Base-by-base conservation (phyloP, 1,140 invertebrate genomes). In the Philopotamus ludificatus region DNA sequence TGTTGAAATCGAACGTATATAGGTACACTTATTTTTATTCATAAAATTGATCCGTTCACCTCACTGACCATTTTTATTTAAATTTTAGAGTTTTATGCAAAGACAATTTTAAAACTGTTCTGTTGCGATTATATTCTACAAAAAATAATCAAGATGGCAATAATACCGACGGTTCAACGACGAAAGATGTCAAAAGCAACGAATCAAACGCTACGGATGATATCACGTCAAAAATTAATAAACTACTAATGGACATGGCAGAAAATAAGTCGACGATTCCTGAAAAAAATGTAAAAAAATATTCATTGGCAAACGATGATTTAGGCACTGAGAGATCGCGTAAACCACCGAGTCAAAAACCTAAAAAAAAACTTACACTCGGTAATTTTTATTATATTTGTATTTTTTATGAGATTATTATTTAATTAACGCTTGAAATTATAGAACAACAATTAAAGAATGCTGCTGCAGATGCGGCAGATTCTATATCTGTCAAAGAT, bases 391-490 rank as follows among this genome's bases (percentile, higher is more conserved):
- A 49, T n/a, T 25, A 4, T 10, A 53, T 28, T 49, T 28, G n/a
- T 1, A n/a, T 23, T 57, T 3, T 25, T 47, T 59, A 39, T 25
- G 3, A 3, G 23, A 57, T 25, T 57, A 15, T 23, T 20, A 22
- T 15, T 55, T 23, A 26, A 54, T 45, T 22, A 3, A 28, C n/a
- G 2, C 22, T 45, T 20, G 12, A 21, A 12, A 9, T 73, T 73
- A 42, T 69, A 79, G 79, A 79, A 66, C 73, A 76, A 60, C 76
- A 71, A 23, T 74, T 81, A 23, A 79, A 75, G 41, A 77, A 80
- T 67, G 89, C 90, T 25, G 89, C 87, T 0, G 83, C 86, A 74
- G 76, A 86, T 63, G 87, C 92, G 34, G 89, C 90, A 44, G 72
- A 82, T 67, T 76, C 74, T 16, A n/a, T n/a, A 34, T 72, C 91